Evolutionary conservation across 2,113 vertebrate genomes (phyloP), one percentile per base, ranked within the genome.

Genomic region (Amia ocellicauda): DNA sequence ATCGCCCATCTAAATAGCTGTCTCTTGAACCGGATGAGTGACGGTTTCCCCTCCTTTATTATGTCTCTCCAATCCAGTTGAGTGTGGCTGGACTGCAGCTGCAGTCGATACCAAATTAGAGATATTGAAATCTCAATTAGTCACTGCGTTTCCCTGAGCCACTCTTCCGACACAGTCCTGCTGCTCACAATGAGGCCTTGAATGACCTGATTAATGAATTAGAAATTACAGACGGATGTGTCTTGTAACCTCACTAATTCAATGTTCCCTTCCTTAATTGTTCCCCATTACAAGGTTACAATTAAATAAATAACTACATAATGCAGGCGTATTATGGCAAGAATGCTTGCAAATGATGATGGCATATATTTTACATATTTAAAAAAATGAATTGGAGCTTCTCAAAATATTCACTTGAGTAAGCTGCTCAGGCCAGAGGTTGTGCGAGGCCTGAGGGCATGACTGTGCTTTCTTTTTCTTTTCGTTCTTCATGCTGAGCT

Each of bases 261-360:
- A 79, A 83, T 74, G 71, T 80, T 80, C 70, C 64, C 64, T 69
- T 69, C 61, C 51, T 67, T 83, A 83, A 81, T 74, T 76, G 80
- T 80, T 75, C 74, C 56, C 41, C 74, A 82, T 78, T 66, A 67
- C 69, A 64, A 59, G 73, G 72, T 72, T 80, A 70, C 3, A 47
- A 47, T 14, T 17, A 17, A 69, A 69, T 75, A 69, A 72, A 42
- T 69, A 64, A 59, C 77, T 73, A 69, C 74, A 68, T 63, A 69
- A 70, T 68, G 64, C 14, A n/a, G 40, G 72, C 68, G 73, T 72
- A 73, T 77, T 76, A 71, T 69, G 69, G 70, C 31, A 36, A 36
- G 31, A 36, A 36, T 36, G 5, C 31, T 36, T 5, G 27, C 29
- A 57, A 31, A 20, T n/a, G 23, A 19, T 41, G 20, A 23, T 17